Evolutionary conservation across 2,888 invertebrate genomes (phyloP).

Genomic region (Drosophila nr. fundita): DNA sequence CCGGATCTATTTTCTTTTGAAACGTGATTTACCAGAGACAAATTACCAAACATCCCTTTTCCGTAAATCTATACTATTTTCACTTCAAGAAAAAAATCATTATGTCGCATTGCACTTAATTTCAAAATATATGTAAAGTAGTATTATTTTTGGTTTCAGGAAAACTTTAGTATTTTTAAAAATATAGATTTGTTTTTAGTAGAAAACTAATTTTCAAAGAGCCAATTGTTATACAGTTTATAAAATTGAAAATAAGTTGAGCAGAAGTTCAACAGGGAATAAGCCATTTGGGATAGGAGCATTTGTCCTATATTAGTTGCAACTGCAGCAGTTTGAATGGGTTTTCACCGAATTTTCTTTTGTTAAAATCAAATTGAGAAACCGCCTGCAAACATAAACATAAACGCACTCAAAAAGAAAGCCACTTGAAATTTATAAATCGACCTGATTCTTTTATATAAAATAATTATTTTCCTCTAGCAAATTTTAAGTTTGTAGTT

Average conservation of each 20-base stretch:
- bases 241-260: not conserved
- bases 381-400: not conserved
- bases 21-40: not conserved
- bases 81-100: not conserved
- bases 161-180: not conserved
- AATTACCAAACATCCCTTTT: not conserved
- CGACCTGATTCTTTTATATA: not conserved
- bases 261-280: not conserved
- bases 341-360: not conserved
- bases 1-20: not conserved
- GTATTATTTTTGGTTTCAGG: not conserved
- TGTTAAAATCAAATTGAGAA: not conserved
- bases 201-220: not conserved
- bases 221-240: not conserved
- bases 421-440: not conserved
- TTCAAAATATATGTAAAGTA: not conserved
- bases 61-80: not conserved
- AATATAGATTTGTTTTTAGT: not conserved
- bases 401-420: not conserved
- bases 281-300: not conserved
- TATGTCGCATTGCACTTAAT: not conserved
- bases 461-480: not conserved
- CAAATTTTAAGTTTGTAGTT: not conserved
- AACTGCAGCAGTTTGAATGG: not conserved
- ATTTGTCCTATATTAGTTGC: not conserved